Evolutionary conservation across 2,113 vertebrate genomes (phyloP), one percentile per base, ranked within the genome.

Genomic region (Sakesphorus luctuosus): DNA sequence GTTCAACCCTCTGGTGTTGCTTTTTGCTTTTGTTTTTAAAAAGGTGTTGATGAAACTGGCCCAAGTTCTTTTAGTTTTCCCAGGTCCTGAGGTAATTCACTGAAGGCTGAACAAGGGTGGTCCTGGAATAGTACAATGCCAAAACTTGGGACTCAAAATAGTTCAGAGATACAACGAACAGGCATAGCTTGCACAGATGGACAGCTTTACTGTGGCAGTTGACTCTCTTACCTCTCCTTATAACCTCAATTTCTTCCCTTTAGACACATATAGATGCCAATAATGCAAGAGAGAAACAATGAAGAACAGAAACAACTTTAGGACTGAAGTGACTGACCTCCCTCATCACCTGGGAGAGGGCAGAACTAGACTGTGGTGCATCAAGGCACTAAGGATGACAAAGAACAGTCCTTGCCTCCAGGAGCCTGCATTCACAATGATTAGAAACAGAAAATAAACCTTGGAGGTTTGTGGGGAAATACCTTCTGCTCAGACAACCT

Each of bases 371-470:
- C 46, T 18, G 68, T 16, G 35, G 53, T 1, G 1, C 87, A 53
- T 0, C 1, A 1, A 62, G 67, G 76, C 23, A 2, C 59, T 46
- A 6, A 56, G 66, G 31, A 55, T 96, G 94, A 96, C 49, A 59
- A 93, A 97, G 84, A 96, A 81, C 95, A 97, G 95, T n/a, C 61
- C 88, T 77, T 66, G 69, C 36, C 76, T 84, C 72, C 33, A 56
- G 76, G 52, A 95, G 56, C 61, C 88, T 65, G 75, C 52, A 88
- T 53, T 75, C 3, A 0, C 28, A 3, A 1, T 96, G 93, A 95
- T 81, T 77, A 91, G 85, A 97, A 96, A 89, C 94, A 96, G 95
- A 92, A 92, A 93, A 89, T 56, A 81, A 96, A 93, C 44, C 76
- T 81, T n/a, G 40, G 79, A 93, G 65, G 19, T 86, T 92, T 75